Conservation (phyloP, 2,797 vertebrate genomes). For the Aulostomus chinensis region DNA sequence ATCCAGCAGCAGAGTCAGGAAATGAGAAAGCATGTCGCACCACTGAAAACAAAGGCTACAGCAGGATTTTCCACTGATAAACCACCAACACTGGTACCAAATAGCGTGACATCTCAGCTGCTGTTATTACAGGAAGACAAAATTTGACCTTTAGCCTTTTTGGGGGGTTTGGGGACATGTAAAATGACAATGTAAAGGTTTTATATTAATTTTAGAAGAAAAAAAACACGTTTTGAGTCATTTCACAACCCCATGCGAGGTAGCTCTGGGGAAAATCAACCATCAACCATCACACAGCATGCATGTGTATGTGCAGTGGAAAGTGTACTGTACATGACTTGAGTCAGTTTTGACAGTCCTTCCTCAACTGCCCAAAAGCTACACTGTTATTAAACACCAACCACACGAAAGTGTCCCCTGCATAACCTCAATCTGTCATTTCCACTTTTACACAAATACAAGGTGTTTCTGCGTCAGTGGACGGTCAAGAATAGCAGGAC, state of each 20-base stretch:
- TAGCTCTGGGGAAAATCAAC: too few relatives aligned
- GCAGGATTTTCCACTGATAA: slow-evolving; percentile 17
- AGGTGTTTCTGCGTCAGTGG: slow-evolving; percentile 11
- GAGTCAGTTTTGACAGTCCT: neutral
- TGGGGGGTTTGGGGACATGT: too few relatives aligned
- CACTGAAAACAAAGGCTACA: slow-evolving; percentile 18
- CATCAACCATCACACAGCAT: too few relatives aligned
- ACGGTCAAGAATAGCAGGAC: neutral
- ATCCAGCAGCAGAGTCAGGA: slow-evolving; percentile 23
- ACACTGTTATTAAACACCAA: slow-evolving; percentile 18
- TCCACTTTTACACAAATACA: too few relatives aligned
- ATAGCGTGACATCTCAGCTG: neutral
- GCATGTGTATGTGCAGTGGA: neutral
- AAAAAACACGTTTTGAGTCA: neutral
- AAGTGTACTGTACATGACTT: slow-evolving; percentile 4
- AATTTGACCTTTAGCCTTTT: slow-evolving; percentile 6
- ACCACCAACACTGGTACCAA: neutral
- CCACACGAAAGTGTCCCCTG: too few relatives aligned
- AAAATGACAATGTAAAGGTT: too few relatives aligned
- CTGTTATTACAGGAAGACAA: slow-evolving; percentile 1
- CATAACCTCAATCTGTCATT: slow-evolving; percentile 12
- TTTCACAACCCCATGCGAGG: neutral
- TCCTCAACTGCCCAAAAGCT: slow-evolving; percentile 10
- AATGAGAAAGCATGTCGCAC: slow-evolving; percentile 8
- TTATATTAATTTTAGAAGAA: neutral